Conservation (phyloP, 2,888 invertebrate species). For the Tipula helvola region DNA sequence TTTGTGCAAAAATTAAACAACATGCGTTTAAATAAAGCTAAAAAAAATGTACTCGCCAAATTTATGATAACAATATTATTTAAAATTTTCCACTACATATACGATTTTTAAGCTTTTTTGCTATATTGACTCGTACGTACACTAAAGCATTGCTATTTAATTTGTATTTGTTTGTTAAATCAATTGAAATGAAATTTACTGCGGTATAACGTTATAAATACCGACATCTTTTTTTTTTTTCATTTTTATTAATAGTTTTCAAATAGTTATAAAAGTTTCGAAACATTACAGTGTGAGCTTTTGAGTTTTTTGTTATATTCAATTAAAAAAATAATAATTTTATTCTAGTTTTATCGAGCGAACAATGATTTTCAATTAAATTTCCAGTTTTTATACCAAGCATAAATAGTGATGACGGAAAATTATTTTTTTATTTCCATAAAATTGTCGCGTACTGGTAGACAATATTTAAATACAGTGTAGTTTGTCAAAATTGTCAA, state of each 20-base stretch:
- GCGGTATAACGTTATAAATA: background rate
- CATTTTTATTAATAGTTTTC: background rate
- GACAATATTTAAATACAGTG: no score
- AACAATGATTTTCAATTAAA: background rate
- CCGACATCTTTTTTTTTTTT: background rate
- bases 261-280: background rate
- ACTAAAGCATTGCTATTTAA: background rate
- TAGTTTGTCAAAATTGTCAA: background rate
- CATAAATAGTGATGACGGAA: no score
- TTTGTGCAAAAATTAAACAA: no score
- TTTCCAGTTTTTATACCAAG: background rate
- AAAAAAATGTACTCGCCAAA: background rate
- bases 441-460: no score
- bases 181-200: background rate
- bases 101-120: background rate
- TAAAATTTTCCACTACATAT: background rate
- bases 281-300: background rate
- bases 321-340: background rate
- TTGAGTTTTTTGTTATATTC: background rate
- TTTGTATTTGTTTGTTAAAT: background rate
- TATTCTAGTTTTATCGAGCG: background rate
- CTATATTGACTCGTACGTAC: no score
- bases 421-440: no score
- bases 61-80: background rate
- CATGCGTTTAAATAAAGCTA: background rate